Base-by-base conservation (phyloP, 2,113 vertebrate genomes). In the Plotosus lineatus region DNA sequence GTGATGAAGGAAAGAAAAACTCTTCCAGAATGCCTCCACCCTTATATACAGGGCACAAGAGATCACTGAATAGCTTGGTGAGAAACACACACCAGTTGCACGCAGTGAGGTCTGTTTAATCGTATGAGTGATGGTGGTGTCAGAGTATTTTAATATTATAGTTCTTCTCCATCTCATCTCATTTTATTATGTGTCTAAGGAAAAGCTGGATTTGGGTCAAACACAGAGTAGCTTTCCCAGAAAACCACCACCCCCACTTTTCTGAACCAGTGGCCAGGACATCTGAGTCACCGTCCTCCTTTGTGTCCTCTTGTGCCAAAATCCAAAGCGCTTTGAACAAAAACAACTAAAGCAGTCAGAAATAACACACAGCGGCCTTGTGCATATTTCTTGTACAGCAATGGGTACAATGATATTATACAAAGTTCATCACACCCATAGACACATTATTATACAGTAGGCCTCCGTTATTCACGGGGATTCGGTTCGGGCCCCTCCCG, bases 211-310 rank as follows among this genome's bases (percentile, higher is more conserved):
- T 58, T 51, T 36, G 14, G 19, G 14, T 79, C 80, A 60, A 23
- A 74, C 26, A 12, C 26, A 44, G 42, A 19, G 82, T 50, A 28
- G 83, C 79, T 81, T 88, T 89, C 88, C 85, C 69, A 83, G 84
- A 90, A 89, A 82, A 21, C 28, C 55, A 40, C 19, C 65, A 69
- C 81, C 73, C 72, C 81, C n/a, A 31, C 28, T 40, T 83, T 65
- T 81, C 73, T 82, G 87, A 83, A 85, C 60, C 3, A 38, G 44
- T 28, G 40, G 71, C 65, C 83, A 84, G 83, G 48, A 87, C 78
- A 81, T 79, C 79, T 84, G 83, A 86, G 77, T 86, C 86, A 86
- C 76, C n/a, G 48, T 23, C 75, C 53, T 81, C 68, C 71, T 8
- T 58, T 40, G 8, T n/a, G 58, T 69, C 58, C 10, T 60, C 31